Evolutionary conservation across 2,888 invertebrate species (phyloP).

Genomic region (Cancer borealis): DNA sequence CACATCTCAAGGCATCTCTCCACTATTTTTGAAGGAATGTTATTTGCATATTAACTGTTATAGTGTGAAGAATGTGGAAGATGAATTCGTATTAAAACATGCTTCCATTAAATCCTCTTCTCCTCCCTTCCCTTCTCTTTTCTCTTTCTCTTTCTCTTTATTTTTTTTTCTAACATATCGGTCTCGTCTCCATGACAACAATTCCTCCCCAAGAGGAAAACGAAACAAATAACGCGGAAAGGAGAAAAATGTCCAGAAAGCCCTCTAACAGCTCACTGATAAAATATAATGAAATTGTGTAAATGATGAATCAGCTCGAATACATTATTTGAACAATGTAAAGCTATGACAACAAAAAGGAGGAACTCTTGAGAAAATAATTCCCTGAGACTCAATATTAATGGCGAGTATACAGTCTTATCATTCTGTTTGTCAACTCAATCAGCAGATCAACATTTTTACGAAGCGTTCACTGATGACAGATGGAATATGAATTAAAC

Average conservation of each 20-base stretch:
- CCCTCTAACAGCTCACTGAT: background rate
- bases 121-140: background rate
- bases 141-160: background rate
- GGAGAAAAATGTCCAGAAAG: background rate
- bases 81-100: background rate
- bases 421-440: no score
- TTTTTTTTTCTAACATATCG: background rate
- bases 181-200: conserved; percentile 14
- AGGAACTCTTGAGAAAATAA: background rate
- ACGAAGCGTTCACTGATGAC: no score
- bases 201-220: background rate
- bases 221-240: background rate
- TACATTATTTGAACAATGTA: background rate
- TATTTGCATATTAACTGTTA: no score
- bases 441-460: no score
- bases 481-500: no score
- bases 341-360: background rate
- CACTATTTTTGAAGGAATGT: background rate
- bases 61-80: background rate
- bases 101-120: background rate
- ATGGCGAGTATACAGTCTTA: no score
- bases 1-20: background rate
- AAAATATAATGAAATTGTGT: conserved; percentile 1
- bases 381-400: no score
- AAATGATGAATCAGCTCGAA: background rate